Conservation (phyloP, 2,113 vertebrate genomes). For the Melanerpes aurifrons region DNA sequence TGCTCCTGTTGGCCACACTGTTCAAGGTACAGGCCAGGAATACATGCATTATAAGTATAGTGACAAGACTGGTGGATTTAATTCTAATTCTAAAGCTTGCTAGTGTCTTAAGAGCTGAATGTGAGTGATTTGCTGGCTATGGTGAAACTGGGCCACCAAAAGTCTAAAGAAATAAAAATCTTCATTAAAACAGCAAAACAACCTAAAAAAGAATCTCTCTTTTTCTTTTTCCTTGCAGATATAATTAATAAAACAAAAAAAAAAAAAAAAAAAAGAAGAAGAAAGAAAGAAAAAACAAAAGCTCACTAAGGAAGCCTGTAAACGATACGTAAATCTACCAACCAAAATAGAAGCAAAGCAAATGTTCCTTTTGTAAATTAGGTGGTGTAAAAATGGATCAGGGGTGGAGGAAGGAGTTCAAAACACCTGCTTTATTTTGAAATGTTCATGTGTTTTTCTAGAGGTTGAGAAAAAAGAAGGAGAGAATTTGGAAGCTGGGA, state of each 20-base stretch:
- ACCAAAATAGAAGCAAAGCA: background rate
- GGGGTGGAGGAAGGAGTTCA: background rate
- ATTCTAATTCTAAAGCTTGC: background rate
- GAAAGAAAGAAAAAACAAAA: no score
- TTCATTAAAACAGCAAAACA: background rate
- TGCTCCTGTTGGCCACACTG: no score
- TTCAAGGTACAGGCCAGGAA: no score
- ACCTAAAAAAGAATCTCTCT: background rate
- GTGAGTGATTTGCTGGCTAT: background rate
- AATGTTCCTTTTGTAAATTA: background rate
- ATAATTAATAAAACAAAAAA: background rate
- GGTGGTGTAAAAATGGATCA: background rate
- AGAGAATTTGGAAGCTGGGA: background rate
- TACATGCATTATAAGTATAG: background rate
- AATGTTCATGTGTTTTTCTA: background rate
- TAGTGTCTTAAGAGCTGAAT: background rate
- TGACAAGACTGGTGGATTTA: background rate
- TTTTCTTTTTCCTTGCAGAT: background rate
- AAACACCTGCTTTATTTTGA: background rate
- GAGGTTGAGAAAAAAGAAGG: background rate
- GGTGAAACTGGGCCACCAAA: background rate
- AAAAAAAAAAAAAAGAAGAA: no score
- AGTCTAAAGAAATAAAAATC: slow-evolving; percentile 5
- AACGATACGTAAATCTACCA: background rate
- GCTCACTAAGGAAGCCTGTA: background rate